Base-by-base conservation (phyloP, 2,113 vertebrate genomes). In the Eurystomus gularis region DNA sequence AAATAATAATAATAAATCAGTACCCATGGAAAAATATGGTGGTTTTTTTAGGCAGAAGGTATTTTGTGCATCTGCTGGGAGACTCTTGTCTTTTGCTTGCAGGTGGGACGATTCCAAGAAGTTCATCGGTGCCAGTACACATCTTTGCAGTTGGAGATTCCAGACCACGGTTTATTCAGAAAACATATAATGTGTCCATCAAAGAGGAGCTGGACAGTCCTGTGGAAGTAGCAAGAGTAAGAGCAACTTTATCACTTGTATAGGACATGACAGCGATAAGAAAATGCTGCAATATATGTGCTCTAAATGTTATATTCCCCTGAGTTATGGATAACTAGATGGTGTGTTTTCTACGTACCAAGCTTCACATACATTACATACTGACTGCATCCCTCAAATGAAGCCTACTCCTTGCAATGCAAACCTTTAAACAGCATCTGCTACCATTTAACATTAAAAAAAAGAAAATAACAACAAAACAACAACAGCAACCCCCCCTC, bases 111-210 rank as follows among this genome's bases (percentile, higher is more conserved):
- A 21, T 95, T 82, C 94, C 98, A 62, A 97, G 97, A 31, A 97
- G 94, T 42, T 94, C 98, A 16, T 96, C 96, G 46, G 95, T 95
- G 61, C 83, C 94, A 52, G 98, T 98, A 57, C 68, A 92, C 28
- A 94, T 99, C 86, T 35, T 31, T 29, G 98, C 98, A 37, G 95
- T 93, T 31, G 98, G 98, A 92, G 42, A 97, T 72, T 97, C 97
- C 48, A 97, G 86, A 4, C 97, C 98, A 62, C 97, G 73, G 85
- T 99, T 99, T 88, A 57, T 96, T 80, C 86, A 96, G 29, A 94
- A 96, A 75, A 66, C 25, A 4, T 98, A 98, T 57, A 51, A 39
- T 2, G 97, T 95, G 7, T 96, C 75, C 26, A 69, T 98, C 60
- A 76, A 96, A 82, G 98, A 99, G 87, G 98, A 98, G 60, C 92